Base-by-base conservation (phyloP, 2,888 invertebrate species). In the Carpatolechia fugitivella region DNA sequence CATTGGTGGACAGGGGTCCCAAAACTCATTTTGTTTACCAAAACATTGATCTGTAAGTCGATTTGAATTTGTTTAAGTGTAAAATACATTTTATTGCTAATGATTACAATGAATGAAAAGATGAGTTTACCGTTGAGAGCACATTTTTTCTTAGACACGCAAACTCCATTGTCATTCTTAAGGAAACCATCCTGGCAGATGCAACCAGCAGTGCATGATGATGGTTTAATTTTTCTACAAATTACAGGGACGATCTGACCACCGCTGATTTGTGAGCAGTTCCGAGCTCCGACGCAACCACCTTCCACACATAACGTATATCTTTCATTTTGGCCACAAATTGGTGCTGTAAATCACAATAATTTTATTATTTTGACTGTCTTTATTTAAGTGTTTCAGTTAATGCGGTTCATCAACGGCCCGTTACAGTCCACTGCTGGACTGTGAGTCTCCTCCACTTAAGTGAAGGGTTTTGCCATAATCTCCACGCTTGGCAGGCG, bases 131-230 rank as follows among this genome's bases (percentile, higher is more conserved):
- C 30, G 13, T 47, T 51, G 16, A 29, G 33, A 18, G 54, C 38
- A 16, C 56, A 56, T 29, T 56, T 18, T 0, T 54, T 24, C 35
- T 54, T n/a, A 1, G 56, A 55, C 40, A 62, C 38, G 36, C 62
- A 62, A 14, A 40, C 54, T 16, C 54, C 56, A 13, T 56, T 52
- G 7, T 56, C 31, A 16, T 61, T 52, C 16, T 55, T 38, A 11
- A 59, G 30, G 33, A 55, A 60, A 8, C 47, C 54, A 14, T 56
- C 50, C 31, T 53, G 13, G n/a, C 60, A 61, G 10, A 61, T 24
- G 13, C 60, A 61, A 31, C 57, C 60, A 16, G 18, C 31, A 20
- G 33, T 52, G 36, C 55, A 56, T n/a, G n/a, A n/a, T n/a, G n/a
- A n/a, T n/a, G n/a, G n/a, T n/a, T n/a, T n/a, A 13, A 33, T 14